Evolutionary conservation across 2,113 vertebrate genomes (phyloP).

Genomic region (Nettapus auritus): DNA sequence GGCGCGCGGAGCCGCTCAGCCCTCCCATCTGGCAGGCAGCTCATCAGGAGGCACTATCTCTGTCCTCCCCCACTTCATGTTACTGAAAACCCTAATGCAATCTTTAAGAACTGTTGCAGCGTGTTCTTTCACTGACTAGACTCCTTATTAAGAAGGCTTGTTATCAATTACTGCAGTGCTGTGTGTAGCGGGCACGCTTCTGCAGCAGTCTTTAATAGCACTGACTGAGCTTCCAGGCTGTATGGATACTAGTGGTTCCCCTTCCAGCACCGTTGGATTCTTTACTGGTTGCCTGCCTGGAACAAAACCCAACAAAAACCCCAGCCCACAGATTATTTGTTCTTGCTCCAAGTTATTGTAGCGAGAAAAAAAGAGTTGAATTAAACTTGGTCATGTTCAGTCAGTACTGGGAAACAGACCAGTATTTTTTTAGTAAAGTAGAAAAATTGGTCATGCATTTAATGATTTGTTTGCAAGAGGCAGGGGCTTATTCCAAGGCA

Average conservation of each 20-base stretch:
- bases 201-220: not conserved
- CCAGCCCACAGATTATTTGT: not conserved
- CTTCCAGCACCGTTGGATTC: not conserved
- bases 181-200: not conserved
- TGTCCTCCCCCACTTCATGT: not conserved
- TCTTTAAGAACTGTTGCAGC: constrained; percentile 8
- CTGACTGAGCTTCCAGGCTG: constrained; percentile 21
- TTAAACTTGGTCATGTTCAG: constrained; percentile 38
- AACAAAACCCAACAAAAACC: constrained; percentile 14
- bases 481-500: not conserved
- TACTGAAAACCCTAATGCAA: constrained; percentile 1
- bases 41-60: not conserved
- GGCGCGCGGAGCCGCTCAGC: not conserved
- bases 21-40: too few species aligned
- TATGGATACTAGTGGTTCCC: not conserved
- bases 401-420: constrained; percentile 40
- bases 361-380: not conserved
- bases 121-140: constrained; percentile 38
- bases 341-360: constrained; percentile 56
- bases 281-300: constrained; percentile 11
- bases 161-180: not conserved
- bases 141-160: constrained; percentile 28
- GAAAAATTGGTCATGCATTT: constrained; percentile 44
- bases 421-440: constrained; percentile 47
- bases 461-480: constrained; percentile 38